Evolutionary conservation across 2,113 vertebrate genomes (phyloP), one percentile per base, ranked within the genome.

Genomic region (Halichoeres trimaculatus): DNA sequence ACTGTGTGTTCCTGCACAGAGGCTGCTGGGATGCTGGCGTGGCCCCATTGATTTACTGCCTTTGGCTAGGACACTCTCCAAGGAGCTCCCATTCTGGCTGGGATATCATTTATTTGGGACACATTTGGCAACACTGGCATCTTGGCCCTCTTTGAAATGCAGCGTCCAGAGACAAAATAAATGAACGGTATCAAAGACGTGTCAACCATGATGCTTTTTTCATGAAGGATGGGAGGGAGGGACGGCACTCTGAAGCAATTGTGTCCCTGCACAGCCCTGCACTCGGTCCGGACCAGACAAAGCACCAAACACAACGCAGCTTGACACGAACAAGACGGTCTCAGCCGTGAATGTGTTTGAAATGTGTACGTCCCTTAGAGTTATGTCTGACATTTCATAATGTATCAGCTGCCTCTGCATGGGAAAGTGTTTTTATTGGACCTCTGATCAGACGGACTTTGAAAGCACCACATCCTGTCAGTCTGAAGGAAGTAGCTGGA

Each of bases 51-150:
- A 91, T 92, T 92, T 92, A 90, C 81, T 83, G 90, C 90, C 89
- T 89, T 91, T 89, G 90, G 89, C 89, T 70, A 85, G 85, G 72
- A 83, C 78, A 48, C 56, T 86, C 86, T 90, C 86, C 74, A 80
- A 89, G 89, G 91, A 90, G 85, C 83, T 60, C 70, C 80, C 70
- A 81, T 85, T 84, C 89, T 91, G 88, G 85, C 86, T 74, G 70
- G 81, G 80, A 80, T 89, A 87, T 90, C 81, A 87, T 94, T 91
- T 93, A 88, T 92, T 92, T 90, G 86, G 80, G 88, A 83, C 85
- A 73, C 86, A 90, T 93, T 93, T 93, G 91, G 93, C 91, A 90
- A 85, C 22, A 68, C 40, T 1, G 73, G 59, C 86, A 74, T 85
- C 83, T 90, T 87, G 86, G 86, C 77, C 81, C 74, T 80, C 54